These are phyloP conservation scores for Ametastegia equiseti DNA, from an alignment of 2,888 invertebrate genomes.

Conservation along the genomic window DNA sequence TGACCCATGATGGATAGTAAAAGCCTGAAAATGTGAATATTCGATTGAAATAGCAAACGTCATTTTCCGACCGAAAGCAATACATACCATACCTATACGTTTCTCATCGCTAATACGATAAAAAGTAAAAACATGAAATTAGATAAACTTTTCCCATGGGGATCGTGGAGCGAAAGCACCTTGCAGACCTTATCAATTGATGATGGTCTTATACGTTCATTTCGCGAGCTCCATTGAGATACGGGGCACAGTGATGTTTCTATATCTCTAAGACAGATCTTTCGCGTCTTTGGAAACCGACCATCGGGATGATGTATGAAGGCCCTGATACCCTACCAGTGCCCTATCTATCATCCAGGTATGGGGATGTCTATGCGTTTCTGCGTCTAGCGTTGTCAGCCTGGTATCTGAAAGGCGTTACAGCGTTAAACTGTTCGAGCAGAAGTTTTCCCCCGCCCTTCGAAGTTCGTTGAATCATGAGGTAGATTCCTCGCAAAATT, in stretches of 20 bases:
- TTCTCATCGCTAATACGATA: too few relatives aligned
- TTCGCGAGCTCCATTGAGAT: neutral
- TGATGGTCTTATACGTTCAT: conserved; percentile 4
- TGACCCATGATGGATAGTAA: too few relatives aligned
- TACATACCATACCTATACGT: too few relatives aligned
- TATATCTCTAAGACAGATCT: conserved; percentile 29
- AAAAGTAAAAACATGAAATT: neutral
- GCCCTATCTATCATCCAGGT: conserved; percentile 43
- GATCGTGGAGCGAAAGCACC: neutral
- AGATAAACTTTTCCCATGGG: neutral
- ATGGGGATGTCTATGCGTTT: conserved; percentile 3
- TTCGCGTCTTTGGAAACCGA: conserved; percentile 43
- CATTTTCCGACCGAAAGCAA: too few relatives aligned
- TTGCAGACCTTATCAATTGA: conserved; percentile 10
- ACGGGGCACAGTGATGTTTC: conserved; percentile 33
- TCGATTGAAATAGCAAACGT: too few relatives aligned
- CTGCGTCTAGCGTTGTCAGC: conserved; percentile 26
- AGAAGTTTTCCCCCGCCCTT: conserved; percentile 8
- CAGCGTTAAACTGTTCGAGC: conserved; percentile 29
- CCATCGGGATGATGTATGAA: conserved; percentile 46
- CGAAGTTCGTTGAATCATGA: neutral
- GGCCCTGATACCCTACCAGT: conserved; percentile 17
- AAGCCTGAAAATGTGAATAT: too few relatives aligned
- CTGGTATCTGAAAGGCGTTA: conserved; percentile 33
- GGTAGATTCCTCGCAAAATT: neutral